These are phyloP conservation scores for Notodonta dromedarius DNA, from an alignment of 2,888 invertebrate species.

Conservation along the genomic window DNA sequence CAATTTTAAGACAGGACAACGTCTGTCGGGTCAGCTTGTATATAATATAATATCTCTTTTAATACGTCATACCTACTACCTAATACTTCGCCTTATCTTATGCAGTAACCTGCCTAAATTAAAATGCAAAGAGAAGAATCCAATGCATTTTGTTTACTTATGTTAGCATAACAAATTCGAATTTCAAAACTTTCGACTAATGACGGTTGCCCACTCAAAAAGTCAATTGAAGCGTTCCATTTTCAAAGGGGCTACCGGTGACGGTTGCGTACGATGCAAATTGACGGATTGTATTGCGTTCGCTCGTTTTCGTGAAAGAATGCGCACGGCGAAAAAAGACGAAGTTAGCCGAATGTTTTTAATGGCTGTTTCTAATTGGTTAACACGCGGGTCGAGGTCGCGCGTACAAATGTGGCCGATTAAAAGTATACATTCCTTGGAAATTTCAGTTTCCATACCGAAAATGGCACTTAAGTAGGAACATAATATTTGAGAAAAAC, in stretches of 20 bases:
- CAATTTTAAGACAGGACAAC: too few relatives aligned
- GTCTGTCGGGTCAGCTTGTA: too few relatives aligned
- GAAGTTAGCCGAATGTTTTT: slow-evolving; percentile 62
- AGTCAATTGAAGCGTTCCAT: slow-evolving; percentile 54
- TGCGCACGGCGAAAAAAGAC: slow-evolving; percentile 66
- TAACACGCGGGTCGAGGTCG: slow-evolving; percentile 64
- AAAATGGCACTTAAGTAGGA: too few relatives aligned
- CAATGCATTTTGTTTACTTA: not conserved
- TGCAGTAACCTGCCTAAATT: too few relatives aligned
- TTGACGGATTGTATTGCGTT: slow-evolving; percentile 70
- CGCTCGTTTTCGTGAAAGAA: slow-evolving; percentile 75
- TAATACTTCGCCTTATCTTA: too few relatives aligned
- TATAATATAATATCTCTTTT: too few relatives aligned
- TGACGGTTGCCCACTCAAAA: slow-evolving; percentile 18
- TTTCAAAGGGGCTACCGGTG: slow-evolving; percentile 69
- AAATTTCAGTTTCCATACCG: too few relatives aligned
- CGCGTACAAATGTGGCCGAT: slow-evolving; percentile 43
- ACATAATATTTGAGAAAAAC: too few relatives aligned
- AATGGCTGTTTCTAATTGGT: slow-evolving; percentile 80
- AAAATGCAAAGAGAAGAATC: too few relatives aligned
- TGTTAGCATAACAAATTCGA: not conserved
- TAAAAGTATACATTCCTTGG: slow-evolving; percentile 18
- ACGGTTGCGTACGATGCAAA: slow-evolving; percentile 64
- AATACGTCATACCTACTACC: too few relatives aligned
- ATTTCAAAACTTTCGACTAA: slow-evolving; percentile 1